Conservation (phyloP, 2,888 invertebrate genomes). For the Bombyx huttoni region DNA sequence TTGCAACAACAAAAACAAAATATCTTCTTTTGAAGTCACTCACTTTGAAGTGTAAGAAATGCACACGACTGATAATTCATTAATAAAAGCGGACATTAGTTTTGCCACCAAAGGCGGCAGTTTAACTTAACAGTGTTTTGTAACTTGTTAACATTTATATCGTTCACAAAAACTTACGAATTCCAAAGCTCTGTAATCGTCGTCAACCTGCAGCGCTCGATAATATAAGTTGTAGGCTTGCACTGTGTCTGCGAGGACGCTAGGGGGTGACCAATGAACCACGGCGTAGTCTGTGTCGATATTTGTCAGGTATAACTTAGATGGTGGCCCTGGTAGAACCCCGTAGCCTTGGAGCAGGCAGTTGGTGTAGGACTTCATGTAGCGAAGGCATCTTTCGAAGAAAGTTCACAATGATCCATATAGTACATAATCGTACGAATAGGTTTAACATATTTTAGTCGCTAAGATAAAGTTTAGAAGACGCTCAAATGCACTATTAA, state of each 20-base stretch:
- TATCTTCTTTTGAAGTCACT: no score
- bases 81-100: no score
- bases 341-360: slow-evolving; percentile 89
- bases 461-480: no score
- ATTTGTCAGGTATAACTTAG: slow-evolving; percentile 78
- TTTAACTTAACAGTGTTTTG: neutral
- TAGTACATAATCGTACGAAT: no score
- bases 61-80: no score
- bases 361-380: slow-evolving; percentile 85
- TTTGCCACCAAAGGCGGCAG: neutral
- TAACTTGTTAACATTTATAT: no score
- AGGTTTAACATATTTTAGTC: no score
- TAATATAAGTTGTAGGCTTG: slow-evolving; percentile 76
- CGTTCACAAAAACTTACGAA: slow-evolving; percentile 37
- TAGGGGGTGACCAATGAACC: slow-evolving; percentile 83
- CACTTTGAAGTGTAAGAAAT: no score
- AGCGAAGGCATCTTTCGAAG: slow-evolving; percentile 76
- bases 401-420: no score
- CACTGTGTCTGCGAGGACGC: slow-evolving; percentile 79
- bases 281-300: slow-evolving; percentile 84
- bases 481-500: no score
- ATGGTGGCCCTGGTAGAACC: slow-evolving; percentile 82
- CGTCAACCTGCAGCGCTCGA: slow-evolving; percentile 62
- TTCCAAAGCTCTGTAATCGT: slow-evolving; percentile 70
- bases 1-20: no score